Conservation (phyloP, 2,888 invertebrate species). For the Hypercompe scribonia region DNA sequence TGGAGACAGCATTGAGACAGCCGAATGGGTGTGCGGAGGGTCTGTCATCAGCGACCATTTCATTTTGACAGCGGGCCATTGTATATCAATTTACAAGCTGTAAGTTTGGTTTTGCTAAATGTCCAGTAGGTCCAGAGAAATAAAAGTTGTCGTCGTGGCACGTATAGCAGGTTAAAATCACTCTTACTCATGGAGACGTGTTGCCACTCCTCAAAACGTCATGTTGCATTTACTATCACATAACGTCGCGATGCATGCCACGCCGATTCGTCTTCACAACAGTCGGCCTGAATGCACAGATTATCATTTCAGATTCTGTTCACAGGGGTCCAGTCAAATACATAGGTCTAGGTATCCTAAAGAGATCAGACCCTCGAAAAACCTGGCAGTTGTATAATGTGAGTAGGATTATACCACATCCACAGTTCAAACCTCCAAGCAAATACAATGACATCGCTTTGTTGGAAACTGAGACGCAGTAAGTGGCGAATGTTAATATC, state of each 20-base stretch:
- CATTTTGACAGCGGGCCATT: constrained; percentile 21
- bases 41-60: constrained; percentile 19
- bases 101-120: constrained; percentile 11
- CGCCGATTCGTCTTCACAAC: no score
- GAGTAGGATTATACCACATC: constrained; percentile 24
- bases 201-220: no score
- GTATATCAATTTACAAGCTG: neutral
- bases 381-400: constrained; percentile 33
- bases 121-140: no score
- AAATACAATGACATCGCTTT: constrained; percentile 41
- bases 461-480: constrained; percentile 25
- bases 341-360: constrained; percentile 29
- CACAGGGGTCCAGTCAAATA: constrained; percentile 34
- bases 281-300: neutral
- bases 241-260: no score
- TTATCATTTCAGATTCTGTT: neutral
- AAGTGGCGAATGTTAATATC: constrained; percentile 1
- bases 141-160: no score
- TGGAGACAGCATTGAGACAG: constrained; percentile 1
- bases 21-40: constrained; percentile 21
- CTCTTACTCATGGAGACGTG: no score
- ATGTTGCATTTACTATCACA: no score
- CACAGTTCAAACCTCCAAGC: constrained; percentile 22
- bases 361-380: constrained; percentile 16
- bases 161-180: no score